Evolutionary conservation across 2,797 vertebrate genomes (phyloP).

Genomic region (Poecilia velifera): DNA sequence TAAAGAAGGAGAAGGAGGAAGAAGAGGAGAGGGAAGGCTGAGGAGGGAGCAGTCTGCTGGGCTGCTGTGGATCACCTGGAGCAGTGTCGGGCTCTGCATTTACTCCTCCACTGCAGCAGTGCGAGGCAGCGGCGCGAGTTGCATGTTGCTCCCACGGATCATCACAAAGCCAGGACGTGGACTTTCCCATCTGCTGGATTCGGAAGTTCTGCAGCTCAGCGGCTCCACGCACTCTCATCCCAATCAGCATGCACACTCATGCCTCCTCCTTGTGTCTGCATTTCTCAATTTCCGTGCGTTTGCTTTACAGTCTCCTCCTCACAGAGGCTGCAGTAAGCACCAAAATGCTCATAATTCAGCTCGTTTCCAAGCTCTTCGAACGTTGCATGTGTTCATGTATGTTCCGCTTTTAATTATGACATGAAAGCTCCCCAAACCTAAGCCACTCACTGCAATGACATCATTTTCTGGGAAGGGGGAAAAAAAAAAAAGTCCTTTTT

Average conservation of each 20-base stretch:
- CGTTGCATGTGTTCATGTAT: slow-evolving; percentile 53
- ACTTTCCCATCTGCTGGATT: slow-evolving; percentile 73
- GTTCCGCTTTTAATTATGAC: slow-evolving; percentile 48
- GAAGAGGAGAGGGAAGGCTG: slow-evolving; percentile 70
- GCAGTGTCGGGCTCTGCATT: slow-evolving; percentile 80
- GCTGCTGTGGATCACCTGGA: slow-evolving; percentile 81
- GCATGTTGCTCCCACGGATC: slow-evolving; percentile 82
- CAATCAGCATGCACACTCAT: slow-evolving; percentile 72
- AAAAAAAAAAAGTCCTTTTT: slow-evolving; percentile 39
- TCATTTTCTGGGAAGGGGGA: slow-evolving; percentile 53
- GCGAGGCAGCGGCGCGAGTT: slow-evolving; percentile 77
- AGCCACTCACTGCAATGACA: slow-evolving; percentile 67
- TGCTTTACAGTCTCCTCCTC: slow-evolving; percentile 42
- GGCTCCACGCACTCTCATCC: slow-evolving; percentile 52
- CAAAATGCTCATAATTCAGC: slow-evolving; percentile 37
- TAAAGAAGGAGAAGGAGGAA: slow-evolving; percentile 49
- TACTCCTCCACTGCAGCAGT: slow-evolving; percentile 86
- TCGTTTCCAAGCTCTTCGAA: slow-evolving; percentile 32
- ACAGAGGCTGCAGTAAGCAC: slow-evolving; percentile 26
- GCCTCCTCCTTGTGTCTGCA: slow-evolving; percentile 51
- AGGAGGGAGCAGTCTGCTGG: slow-evolving; percentile 79
- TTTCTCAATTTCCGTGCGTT: slow-evolving; percentile 46
- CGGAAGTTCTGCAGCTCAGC: slow-evolving; percentile 79
- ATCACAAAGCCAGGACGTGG: slow-evolving; percentile 80
- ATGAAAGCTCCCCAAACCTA: slow-evolving; percentile 63